These are phyloP conservation scores for Bombus haemorrhoidalis DNA, from an alignment of 1,140 invertebrate genomes.

Conservation along the genomic window DNA sequence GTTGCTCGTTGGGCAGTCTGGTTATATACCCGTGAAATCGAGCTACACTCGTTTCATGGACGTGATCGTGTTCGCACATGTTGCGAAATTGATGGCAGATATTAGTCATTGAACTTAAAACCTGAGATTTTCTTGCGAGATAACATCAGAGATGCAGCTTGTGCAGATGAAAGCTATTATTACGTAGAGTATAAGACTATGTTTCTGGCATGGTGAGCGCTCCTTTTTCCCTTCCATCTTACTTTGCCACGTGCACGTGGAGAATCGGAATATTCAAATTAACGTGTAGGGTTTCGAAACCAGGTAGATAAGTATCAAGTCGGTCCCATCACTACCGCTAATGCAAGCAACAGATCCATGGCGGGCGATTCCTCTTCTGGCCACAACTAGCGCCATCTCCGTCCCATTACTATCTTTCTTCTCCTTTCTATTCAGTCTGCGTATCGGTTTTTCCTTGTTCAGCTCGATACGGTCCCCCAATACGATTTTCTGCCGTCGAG, in stretches of 20 bases:
- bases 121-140: background rate
- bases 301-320: constrained; percentile 10
- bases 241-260: background rate
- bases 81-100: background rate
- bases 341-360: constrained; percentile 25
- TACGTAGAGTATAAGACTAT: background rate
- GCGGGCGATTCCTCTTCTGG: constrained; percentile 39
- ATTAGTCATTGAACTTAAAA: constrained; percentile 18
- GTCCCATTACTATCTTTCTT: background rate
- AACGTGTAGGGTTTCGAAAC: background rate
- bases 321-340: constrained; percentile 42
- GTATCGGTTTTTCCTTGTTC: constrained; percentile 1
- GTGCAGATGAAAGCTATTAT: background rate
- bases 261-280: background rate
- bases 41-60: background rate
- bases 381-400: constrained; percentile 42
- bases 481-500: constrained; percentile 30
- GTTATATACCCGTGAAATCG: constrained; percentile 20
- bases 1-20: background rate
- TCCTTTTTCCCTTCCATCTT: background rate
- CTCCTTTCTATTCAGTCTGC: background rate
- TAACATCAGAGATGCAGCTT: background rate
- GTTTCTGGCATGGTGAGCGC: background rate
- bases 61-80: background rate
- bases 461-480: constrained; percentile 1